Percentiles rank a stretch among this genome's conserved stretches.
Evolutionary conservation across 2,113 vertebrate genomes (phyloP).

Genomic region (Serilophus lunatus): DNA sequence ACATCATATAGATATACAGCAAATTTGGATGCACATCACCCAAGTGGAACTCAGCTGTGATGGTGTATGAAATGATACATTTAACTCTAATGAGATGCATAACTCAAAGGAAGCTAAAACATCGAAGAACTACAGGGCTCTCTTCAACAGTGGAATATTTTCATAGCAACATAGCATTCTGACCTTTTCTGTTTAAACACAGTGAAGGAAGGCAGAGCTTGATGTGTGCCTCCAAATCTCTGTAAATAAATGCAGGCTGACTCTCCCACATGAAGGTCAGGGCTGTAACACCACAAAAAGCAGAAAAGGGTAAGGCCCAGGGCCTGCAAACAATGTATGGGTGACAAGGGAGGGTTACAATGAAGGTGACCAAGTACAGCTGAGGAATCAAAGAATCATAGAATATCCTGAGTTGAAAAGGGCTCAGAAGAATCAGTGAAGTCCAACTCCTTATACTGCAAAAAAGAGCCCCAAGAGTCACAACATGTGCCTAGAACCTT

Average conservation of each 20-base stretch:
- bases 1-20: background rate
- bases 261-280: background rate
- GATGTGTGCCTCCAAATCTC: background rate
- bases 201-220: background rate
- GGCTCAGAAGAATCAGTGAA: background rate
- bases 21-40: background rate
- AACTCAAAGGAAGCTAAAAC: background rate
- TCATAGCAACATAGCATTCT: background rate
- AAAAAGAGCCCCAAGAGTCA: background rate
- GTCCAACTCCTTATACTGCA: background rate
- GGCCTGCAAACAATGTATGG: rapidly evolving
- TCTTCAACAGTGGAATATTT: background rate
- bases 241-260: background rate
- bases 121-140: background rate
- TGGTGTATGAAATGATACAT: background rate
- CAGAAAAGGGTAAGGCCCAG: background rate
- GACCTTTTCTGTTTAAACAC: background rate
- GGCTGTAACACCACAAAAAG: background rate
- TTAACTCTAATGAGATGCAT: constrained; percentile 3
- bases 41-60: background rate
- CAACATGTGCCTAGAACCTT: background rate
- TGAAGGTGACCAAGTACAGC: background rate
- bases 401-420: background rate
- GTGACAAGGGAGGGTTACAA: background rate
- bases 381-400: background rate